Evolutionary conservation across 1,140 invertebrate species (phyloP).

Genomic region (Drosophila murphyi): DNA sequence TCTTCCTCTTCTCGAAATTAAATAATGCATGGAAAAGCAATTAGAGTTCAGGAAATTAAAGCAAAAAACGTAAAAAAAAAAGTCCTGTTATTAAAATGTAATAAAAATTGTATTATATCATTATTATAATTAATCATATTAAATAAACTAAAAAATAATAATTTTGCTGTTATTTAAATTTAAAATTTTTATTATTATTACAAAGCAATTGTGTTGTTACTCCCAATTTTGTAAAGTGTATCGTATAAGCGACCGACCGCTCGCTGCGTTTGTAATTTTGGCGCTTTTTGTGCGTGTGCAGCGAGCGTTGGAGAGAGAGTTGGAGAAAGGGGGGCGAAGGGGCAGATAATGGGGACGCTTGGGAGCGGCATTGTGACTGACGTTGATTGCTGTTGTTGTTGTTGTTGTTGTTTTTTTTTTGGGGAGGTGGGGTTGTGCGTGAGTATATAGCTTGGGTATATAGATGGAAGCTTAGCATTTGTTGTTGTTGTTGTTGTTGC

Average conservation of each 20-base stretch:
- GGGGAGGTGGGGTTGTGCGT: constrained; percentile 28
- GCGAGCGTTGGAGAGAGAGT: constrained; percentile 24
- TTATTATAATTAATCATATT: too few species aligned
- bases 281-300: constrained; percentile 80
- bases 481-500: constrained; percentile 35
- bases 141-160: too few species aligned
- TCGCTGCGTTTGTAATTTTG: constrained; percentile 82
- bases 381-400: constrained; percentile 65
- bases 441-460: constrained; percentile 32
- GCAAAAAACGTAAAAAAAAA: too few species aligned
- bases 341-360: not conserved
- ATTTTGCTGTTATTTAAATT: not conserved
- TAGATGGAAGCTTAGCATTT: constrained; percentile 44
- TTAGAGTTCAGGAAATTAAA: too few species aligned
- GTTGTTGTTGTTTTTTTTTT: constrained; percentile 37
- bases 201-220: too few species aligned
- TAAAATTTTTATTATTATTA: too few species aligned
- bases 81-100: too few species aligned
- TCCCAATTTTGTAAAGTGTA: not conserved
- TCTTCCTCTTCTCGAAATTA: too few species aligned
- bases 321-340: not conserved
- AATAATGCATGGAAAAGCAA: too few species aligned
- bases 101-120: too few species aligned
- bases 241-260: constrained; percentile 53
- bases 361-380: constrained; percentile 66